These are phyloP conservation scores for Aplocera efformata DNA, from an alignment of 2,888 invertebrate species.

Conservation along the genomic window DNA sequence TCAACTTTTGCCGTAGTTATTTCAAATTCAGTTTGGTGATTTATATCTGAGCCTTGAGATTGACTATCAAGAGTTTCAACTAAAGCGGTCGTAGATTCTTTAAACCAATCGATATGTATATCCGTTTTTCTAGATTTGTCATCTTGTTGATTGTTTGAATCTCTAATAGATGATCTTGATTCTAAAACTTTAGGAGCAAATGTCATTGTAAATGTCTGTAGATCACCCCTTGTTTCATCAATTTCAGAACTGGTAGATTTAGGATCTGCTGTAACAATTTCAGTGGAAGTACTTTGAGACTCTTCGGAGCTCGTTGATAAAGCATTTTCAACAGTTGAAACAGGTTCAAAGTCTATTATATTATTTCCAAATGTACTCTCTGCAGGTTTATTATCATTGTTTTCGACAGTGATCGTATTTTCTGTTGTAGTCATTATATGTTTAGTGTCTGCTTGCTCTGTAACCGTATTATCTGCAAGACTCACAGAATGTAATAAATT, in stretches of 20 bases:
- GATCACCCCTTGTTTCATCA: constrained; percentile 27
- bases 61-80: constrained; percentile 1
- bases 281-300: constrained; percentile 24
- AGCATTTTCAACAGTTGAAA: constrained; percentile 45
- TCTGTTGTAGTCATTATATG: constrained; percentile 1
- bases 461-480: not conserved
- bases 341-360: constrained; percentile 32
- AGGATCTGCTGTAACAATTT: constrained; percentile 39
- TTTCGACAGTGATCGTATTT: not conserved
- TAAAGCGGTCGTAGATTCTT: not conserved
- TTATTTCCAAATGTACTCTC: constrained; percentile 4
- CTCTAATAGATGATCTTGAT: constrained; percentile 40
- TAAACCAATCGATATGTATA: constrained; percentile 18
- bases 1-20: not conserved
- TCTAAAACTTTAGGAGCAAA: constrained; percentile 35
- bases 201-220: constrained; percentile 31
- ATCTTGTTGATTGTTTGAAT: constrained; percentile 11
- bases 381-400: not conserved
- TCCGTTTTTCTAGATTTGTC: constrained; percentile 16
- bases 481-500: not conserved
- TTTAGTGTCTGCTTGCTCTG: not conserved
- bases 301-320: constrained; percentile 35
- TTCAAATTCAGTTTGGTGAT: not conserved
- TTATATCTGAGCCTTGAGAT: not conserved
- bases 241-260: constrained; percentile 19